Percentiles rank a stretch among this genome's conserved stretches.
Evolutionary conservation across 2,797 vertebrate species (phyloP).

Genomic region (Spizella passerina): DNA sequence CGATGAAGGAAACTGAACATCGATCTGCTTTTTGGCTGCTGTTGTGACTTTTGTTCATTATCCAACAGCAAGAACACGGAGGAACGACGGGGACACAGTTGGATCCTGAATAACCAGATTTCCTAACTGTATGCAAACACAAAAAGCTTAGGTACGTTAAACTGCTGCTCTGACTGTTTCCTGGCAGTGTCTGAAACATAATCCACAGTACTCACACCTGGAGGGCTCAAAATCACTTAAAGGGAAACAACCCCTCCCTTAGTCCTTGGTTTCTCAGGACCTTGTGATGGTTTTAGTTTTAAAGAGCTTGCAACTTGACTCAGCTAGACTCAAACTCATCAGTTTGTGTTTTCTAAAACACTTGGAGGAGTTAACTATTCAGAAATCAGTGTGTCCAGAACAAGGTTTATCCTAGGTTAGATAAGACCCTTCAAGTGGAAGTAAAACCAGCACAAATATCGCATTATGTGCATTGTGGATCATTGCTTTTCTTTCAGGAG

Average conservation of each 20-base stretch:
- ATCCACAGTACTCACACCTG: background rate
- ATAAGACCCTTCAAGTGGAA: background rate
- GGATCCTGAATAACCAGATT: slow-evolving; percentile 46
- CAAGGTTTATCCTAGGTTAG: background rate
- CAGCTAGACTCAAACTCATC: background rate
- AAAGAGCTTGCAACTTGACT: background rate
- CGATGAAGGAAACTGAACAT: background rate
- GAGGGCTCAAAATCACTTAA: background rate
- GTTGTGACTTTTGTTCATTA: slow-evolving; percentile 27
- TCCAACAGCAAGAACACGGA: background rate
- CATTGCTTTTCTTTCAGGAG: background rate
- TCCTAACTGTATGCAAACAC: slow-evolving; percentile 32
- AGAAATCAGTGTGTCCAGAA: background rate
- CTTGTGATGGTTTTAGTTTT: background rate
- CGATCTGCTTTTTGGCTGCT: slow-evolving; percentile 21
- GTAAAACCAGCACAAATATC: background rate
- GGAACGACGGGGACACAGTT: background rate
- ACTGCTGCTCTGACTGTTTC: slow-evolving; percentile 18
- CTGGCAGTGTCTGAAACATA: slow-evolving; percentile 1
- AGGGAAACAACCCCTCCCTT: background rate
- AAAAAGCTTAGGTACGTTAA: slow-evolving; percentile 4
- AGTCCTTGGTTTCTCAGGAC: background rate
- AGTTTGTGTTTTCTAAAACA: background rate
- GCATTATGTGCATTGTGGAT: fast-evolving
- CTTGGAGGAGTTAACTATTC: background rate